A percentile compares a stretch with the other conserved stretches of the same genome.
Evolutionary conservation across 2,113 vertebrate species (phyloP).

Genomic region (Andinoacara biseriatus): DNA sequence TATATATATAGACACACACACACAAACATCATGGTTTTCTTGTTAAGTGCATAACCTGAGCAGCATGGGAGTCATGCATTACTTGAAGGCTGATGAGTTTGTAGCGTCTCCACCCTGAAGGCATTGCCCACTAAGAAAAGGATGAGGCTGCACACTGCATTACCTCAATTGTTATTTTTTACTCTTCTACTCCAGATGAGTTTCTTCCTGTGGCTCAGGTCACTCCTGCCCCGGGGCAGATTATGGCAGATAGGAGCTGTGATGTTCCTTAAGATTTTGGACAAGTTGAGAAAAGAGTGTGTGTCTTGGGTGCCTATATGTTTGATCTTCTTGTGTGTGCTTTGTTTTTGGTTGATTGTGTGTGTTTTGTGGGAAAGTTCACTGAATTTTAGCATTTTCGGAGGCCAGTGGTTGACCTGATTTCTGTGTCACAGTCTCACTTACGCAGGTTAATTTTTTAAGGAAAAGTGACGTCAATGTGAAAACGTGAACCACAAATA

Average conservation of each 20-base stretch:
- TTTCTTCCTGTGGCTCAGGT: constrained; percentile 70
- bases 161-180: constrained; percentile 64
- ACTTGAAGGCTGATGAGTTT: constrained; percentile 60
- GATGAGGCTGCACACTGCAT: constrained; percentile 69
- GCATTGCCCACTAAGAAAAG: constrained; percentile 66
- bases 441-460: constrained; percentile 46
- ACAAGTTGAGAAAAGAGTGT: constrained; percentile 34
- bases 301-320: constrained; percentile 8
- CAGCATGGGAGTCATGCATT: constrained; percentile 45
- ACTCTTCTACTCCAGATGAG: constrained; percentile 53
- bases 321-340: constrained; percentile 30
- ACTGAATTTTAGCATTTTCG: constrained; percentile 44
- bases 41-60: neutral
- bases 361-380: constrained; percentile 21
- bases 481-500: constrained; percentile 19
- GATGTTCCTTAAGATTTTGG: constrained; percentile 58
- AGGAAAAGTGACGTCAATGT: constrained; percentile 33
- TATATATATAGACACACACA: too few species aligned
- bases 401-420: constrained; percentile 42
- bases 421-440: constrained; percentile 41
- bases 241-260: constrained; percentile 61
- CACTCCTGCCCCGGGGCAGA: constrained; percentile 67
- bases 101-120: constrained; percentile 70
- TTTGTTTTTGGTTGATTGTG: constrained; percentile 29
- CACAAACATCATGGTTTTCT: neutral